Base-by-base conservation (phyloP, 2,113 vertebrate genomes). In the Nycticorax nycticorax region DNA sequence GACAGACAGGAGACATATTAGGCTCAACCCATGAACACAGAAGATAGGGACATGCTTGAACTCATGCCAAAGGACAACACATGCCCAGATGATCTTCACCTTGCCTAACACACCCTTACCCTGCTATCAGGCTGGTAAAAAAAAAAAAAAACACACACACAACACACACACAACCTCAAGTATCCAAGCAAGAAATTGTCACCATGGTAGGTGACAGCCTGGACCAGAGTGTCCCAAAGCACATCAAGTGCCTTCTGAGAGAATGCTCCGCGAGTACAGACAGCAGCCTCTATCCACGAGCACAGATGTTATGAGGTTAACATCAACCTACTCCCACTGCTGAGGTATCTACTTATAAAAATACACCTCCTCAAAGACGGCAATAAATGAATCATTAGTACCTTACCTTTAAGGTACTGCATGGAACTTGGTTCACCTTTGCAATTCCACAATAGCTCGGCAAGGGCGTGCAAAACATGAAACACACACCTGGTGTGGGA, bases 351-450 rank as follows among this genome's bases (percentile, higher is more conserved):
- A 1, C 23, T 24, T 50, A 85, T 37, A 88, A 90, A 92, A 94
- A 66, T 52, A 89, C 32, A 95, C 37, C 74, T 88, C 67, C 59
- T 80, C 41, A 69, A 92, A 88, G 32, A 53, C 6, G 3, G 6
- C 22, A 77, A 66, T 56, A 94, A 90, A 71, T 39, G 59, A 92
- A 84, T 63, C 79, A 74, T 47, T 71, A 76, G 28, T 64, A 45
- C 20, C 57, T 90, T 53, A 86, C 81, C 90, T 95, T 83, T 63
- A 81, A 92, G 56, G 75, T 50, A 75, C 55, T 72, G 62, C 1
- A 33, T 67, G 55, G 63, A 84, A 81, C 88, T 67, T 63, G 30
- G 52, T 88, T 84, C 83, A 89, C 85, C 83, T 74, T 81, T 59
- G 50, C 78, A 79, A 56, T 47, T 74, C 88, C 64, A 67, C 88